phyloP scores from a whole-genome alignment of 2,113 vertebrate species.

The Neogobius melanostomus region DNA sequence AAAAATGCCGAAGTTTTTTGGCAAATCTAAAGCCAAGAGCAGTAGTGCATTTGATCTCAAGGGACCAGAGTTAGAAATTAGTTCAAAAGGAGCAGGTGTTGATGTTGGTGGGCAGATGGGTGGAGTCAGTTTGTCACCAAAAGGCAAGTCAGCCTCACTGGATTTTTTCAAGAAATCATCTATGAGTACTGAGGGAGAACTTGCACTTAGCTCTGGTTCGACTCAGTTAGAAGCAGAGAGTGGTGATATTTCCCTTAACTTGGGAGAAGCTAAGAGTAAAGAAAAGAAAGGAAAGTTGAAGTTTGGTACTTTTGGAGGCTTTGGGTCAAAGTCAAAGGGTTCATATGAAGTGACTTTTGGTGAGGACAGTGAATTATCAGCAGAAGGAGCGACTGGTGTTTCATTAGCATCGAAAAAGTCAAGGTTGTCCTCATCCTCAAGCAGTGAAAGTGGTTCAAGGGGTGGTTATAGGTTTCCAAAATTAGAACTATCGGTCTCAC shows the following conservation, averaged over 20 bases:
- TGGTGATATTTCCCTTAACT: slow-evolving; percentile 76
- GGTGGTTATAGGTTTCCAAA: slow-evolving; percentile 77
- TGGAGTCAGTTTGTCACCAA: slow-evolving; percentile 71
- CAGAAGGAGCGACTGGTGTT: slow-evolving; percentile 68
- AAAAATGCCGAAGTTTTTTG: slow-evolving; percentile 92
- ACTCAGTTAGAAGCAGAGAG: slow-evolving; percentile 78
- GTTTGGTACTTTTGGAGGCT: slow-evolving; percentile 93
- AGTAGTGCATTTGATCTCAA: slow-evolving; percentile 63
- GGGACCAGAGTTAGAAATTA: slow-evolving; percentile 68
- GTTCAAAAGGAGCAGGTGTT: slow-evolving; percentile 77
- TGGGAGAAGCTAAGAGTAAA: slow-evolving; percentile 72
- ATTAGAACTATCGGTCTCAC: slow-evolving; percentile 81
- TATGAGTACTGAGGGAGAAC: slow-evolving; percentile 84
- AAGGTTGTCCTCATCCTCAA: slow-evolving; percentile 86
- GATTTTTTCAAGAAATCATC: slow-evolving; percentile 87
- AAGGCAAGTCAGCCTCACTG: slow-evolving; percentile 81
- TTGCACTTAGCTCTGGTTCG: slow-evolving; percentile 74
- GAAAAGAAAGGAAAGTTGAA: slow-evolving; percentile 84
- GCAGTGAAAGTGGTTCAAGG: slow-evolving; percentile 85
- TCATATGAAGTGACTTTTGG: slow-evolving; percentile 90
- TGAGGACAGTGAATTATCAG: slow-evolving; percentile 75
- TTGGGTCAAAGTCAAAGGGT: slow-evolving; percentile 90
- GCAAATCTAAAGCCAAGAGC: slow-evolving; percentile 84
- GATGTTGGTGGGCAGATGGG: slow-evolving; percentile 76
- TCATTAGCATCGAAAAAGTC: slow-evolving; percentile 78